Base-by-base conservation (phyloP, 2,888 invertebrate genomes). In the Drosophila lutescens region DNA sequence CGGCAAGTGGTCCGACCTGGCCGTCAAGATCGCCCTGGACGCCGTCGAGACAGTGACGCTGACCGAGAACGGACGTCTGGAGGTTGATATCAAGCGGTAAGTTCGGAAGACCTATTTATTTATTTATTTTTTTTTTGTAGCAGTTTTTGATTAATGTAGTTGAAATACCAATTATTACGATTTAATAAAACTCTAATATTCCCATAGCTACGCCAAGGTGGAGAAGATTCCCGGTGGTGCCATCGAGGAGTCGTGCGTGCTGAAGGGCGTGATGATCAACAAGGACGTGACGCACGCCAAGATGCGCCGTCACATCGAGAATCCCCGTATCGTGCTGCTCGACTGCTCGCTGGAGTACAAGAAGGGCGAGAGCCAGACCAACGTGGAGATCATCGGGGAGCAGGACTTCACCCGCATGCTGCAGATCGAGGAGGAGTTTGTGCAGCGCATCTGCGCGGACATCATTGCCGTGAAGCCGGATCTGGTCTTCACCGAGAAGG, bases 271-370 rank as follows among this genome's bases (percentile, higher is more conserved):
- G 13, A 99, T 99, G 98, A 92, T 99, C 66, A 99, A 99, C 93
- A 99, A 99, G 93, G 99, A 99, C 91, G 98, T 99, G 1, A 98
- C 98, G 0, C 99, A 99, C 92, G 96, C 98, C 0, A 99, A 99
- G 93, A 99, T 99, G 99, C 94, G 94, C 80, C 95, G 99, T 47
- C 95, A 94, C 83, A 98, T 99, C 84, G 97, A 98, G 92, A 98
- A 99, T 92, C 99, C 99, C 0, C 94, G 98, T 79, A 98, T 99
- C 89, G 93, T 99, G 0, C 93, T 99, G 56, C 93, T 99, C 32
- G 99, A 99, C 93, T 99, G 99, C 91, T 95, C 96, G 1, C 93
- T 99, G 60, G 99, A 99, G 92, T 99, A 99, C 93, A 99, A 99
- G 93, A 99, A 99, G 92, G 99, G 99, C 36, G 99, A 99, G 93